These are phyloP conservation scores for Phalloptychus januarius DNA, from an alignment of 2,797 vertebrate genomes.

Conservation along the genomic window DNA sequence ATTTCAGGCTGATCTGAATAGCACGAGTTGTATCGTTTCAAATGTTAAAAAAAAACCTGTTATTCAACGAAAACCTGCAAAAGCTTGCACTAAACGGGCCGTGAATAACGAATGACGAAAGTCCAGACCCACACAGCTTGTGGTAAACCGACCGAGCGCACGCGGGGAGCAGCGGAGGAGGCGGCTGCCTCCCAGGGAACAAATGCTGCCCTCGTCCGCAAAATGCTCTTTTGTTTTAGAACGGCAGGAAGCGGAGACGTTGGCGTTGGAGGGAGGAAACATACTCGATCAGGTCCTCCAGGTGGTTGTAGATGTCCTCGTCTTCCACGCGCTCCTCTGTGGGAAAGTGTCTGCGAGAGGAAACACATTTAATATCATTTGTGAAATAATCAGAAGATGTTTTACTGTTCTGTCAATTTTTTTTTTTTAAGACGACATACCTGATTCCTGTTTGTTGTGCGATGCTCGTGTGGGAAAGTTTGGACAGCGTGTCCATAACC, in stretches of 20 bases:
- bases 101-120: slow-evolving; percentile 24
- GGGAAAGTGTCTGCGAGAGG: slow-evolving; percentile 86
- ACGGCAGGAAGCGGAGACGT: too few species aligned
- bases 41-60: neutral
- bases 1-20: neutral
- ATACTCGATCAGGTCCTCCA: slow-evolving; percentile 96
- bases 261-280: slow-evolving; percentile 48
- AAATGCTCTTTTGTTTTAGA: slow-evolving; percentile 1
- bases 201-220: slow-evolving; percentile 30
- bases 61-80: neutral
- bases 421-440: slow-evolving; percentile 64
- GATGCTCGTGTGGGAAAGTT: slow-evolving; percentile 87
- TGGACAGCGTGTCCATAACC: slow-evolving; percentile 96
- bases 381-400: neutral
- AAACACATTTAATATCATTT: neutral
- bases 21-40: neutral
- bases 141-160: slow-evolving; percentile 1
- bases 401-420: neutral
- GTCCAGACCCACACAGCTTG: slow-evolving; percentile 24
- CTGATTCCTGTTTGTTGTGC: slow-evolving; percentile 90
- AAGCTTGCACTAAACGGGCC: neutral
- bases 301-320: slow-evolving; percentile 94
- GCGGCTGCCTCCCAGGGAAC: slow-evolving; percentile 43
- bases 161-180: slow-evolving; percentile 6
- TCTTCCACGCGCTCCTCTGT: slow-evolving; percentile 92